These are phyloP conservation scores for Uropsilus gracilis DNA, from an alignment of 2,113 vertebrate genomes.

Conservation along the genomic window DNA sequence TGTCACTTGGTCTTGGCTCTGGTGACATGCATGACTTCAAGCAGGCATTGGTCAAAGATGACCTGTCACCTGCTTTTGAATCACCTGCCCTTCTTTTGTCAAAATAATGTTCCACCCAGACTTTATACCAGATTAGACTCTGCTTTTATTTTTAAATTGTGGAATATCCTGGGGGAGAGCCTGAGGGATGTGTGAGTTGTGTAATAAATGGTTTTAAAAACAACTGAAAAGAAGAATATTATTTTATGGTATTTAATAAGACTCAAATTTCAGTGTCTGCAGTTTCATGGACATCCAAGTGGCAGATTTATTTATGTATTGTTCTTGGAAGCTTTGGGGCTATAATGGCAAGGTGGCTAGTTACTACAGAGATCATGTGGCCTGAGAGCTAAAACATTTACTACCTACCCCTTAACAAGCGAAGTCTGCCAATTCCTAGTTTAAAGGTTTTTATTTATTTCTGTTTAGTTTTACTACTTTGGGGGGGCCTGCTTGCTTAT, in stretches of 20 bases:
- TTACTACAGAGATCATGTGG: background rate
- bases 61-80: background rate
- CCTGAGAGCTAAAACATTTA: background rate
- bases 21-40: background rate
- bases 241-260: background rate
- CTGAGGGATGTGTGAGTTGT: no score
- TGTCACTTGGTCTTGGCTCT: background rate
- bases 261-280: conserved; percentile 9
- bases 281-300: background rate
- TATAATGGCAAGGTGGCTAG: background rate
- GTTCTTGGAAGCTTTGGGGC: background rate
- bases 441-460: background rate
- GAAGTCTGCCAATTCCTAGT: background rate
- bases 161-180: no score
- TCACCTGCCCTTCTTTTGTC: no score
- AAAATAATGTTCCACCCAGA: no score
- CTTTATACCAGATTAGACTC: no score
- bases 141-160: no score
- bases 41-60: background rate
- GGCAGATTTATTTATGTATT: background rate
- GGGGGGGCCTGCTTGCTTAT: background rate
- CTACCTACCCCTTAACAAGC: background rate
- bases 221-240: background rate
- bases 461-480: conserved; percentile 32
- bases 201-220: background rate